These are phyloP conservation scores for Nymphalis polychloros DNA, from an alignment of 2,888 invertebrate genomes.

Conservation along the genomic window DNA sequence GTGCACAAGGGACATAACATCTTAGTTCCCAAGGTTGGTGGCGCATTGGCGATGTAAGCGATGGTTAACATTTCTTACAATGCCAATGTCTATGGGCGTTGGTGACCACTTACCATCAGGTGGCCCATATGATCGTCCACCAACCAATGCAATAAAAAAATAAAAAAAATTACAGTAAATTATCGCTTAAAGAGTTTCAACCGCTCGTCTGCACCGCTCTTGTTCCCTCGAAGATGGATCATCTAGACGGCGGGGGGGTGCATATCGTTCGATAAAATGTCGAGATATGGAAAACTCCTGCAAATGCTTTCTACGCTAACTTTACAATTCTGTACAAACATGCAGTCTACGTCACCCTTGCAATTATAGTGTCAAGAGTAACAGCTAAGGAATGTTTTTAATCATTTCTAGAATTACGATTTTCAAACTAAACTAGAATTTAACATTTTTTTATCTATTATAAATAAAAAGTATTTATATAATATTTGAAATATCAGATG, in stretches of 20 bases:
- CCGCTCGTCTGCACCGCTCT: conserved; percentile 50
- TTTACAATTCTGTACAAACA: conserved; percentile 32
- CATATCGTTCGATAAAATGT: conserved; percentile 66
- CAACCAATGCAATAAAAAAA: too few species aligned
- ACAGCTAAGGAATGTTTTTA: background rate
- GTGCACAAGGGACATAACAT: too few species aligned
- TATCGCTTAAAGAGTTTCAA: background rate
- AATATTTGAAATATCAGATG: too few species aligned
- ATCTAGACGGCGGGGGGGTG: conserved; percentile 66
- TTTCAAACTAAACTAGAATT: too few species aligned
- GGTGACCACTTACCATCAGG: too few species aligned
- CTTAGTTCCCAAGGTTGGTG: too few species aligned
- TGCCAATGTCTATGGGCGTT: too few species aligned
- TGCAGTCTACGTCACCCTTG: conserved; percentile 21
- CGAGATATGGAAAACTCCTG: conserved; percentile 72
- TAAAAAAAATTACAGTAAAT: background rate
- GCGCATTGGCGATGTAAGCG: too few species aligned
- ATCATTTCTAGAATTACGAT: background rate
- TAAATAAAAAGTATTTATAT: too few species aligned
- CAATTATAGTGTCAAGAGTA: conserved; percentile 32
- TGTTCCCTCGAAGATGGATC: conserved; percentile 73
- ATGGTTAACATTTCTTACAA: too few species aligned
- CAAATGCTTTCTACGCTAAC: conserved; percentile 43
- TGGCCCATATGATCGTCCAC: too few species aligned
- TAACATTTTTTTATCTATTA: too few species aligned